These are phyloP conservation scores for Puntigrus tetrazona DNA, from an alignment of 2,113 vertebrate species.

Conservation along the genomic window DNA sequence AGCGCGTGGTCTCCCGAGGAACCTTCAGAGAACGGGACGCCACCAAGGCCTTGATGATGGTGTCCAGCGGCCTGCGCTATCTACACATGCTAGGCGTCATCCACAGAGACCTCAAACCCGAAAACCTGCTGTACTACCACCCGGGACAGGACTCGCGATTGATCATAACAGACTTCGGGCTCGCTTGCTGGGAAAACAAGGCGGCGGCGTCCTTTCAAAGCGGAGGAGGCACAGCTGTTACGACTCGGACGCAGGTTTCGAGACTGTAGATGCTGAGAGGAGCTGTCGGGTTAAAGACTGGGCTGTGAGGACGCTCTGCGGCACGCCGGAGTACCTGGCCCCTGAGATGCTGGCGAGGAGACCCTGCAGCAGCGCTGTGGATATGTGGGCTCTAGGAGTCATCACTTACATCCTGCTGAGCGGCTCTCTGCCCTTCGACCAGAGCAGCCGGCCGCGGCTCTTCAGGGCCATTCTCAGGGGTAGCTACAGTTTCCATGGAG, in stretches of 20 bases:
- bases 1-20: conserved; percentile 66
- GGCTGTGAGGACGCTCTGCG: conserved; percentile 56
- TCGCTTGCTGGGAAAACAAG: conserved; percentile 61
- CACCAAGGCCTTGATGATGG: conserved; percentile 66
- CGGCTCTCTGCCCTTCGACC: conserved; percentile 71
- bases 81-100: conserved; percentile 67
- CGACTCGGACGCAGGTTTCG: not conserved
- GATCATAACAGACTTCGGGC: conserved; percentile 70
- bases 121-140: conserved; percentile 73
- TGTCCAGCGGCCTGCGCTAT: conserved; percentile 64
- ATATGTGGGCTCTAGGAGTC: conserved; percentile 72
- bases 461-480: conserved; percentile 68
- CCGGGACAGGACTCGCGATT: conserved; percentile 67
- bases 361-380: conserved; percentile 64
- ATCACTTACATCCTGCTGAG: conserved; percentile 70
- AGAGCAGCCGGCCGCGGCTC: conserved; percentile 60
- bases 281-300: not conserved
- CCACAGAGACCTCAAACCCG: conserved; percentile 71
- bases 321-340: conserved; percentile 69
- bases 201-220: not conserved
- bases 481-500: conserved; percentile 65
- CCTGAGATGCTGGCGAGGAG: conserved; percentile 67
- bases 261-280: not conserved
- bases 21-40: conserved; percentile 70
- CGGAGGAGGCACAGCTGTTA: not conserved